These are phyloP conservation scores for Takifugu ocellatus DNA, from an alignment of 2,797 vertebrate genomes.

Conservation along the genomic window DNA sequence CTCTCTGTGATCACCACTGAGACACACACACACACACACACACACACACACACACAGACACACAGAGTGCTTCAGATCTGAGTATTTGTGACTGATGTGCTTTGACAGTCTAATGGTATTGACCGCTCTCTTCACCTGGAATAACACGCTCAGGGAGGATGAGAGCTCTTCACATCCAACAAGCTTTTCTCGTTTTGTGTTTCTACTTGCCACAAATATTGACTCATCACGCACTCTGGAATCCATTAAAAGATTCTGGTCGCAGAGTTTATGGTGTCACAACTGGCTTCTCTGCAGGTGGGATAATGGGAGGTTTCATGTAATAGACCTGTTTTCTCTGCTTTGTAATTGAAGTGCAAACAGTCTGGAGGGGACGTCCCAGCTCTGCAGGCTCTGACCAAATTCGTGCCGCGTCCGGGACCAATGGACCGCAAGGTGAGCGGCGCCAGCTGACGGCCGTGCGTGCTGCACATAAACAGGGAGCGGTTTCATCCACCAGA, in stretches of 20 bases:
- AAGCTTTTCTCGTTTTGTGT: neutral
- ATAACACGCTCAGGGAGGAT: slow-evolving; percentile 21
- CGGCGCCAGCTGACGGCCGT: too few species aligned
- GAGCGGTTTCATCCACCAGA: slow-evolving; percentile 35
- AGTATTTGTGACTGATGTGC: slow-evolving; percentile 25
- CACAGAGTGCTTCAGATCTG: slow-evolving; percentile 9
- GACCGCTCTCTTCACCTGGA: slow-evolving; percentile 28
- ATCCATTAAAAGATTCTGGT: neutral
- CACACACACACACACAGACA: neutral
- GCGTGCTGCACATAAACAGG: neutral
- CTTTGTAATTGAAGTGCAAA: slow-evolving; percentile 35
- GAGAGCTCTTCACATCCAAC: slow-evolving; percentile 2
- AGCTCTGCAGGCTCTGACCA: slow-evolving; percentile 52
- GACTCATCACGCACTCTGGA: neutral
- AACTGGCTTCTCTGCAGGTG: too few species aligned
- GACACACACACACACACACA: slow-evolving; percentile 3
- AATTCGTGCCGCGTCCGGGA: slow-evolving; percentile 48
- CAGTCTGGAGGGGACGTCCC: slow-evolving; percentile 3
- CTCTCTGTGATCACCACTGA: slow-evolving; percentile 2
- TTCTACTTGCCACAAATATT: neutral
- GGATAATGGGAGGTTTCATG: too few species aligned
- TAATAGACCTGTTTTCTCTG: slow-evolving; percentile 1
- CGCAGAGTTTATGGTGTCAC: too few species aligned
- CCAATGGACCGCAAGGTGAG: slow-evolving; percentile 55
- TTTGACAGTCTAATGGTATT: slow-evolving; percentile 49